Percentiles rank a stretch among this genome's conserved stretches.
Evolutionary conservation across 2,113 vertebrate species (phyloP).

Genomic region (Formicarius rufipectus): DNA sequence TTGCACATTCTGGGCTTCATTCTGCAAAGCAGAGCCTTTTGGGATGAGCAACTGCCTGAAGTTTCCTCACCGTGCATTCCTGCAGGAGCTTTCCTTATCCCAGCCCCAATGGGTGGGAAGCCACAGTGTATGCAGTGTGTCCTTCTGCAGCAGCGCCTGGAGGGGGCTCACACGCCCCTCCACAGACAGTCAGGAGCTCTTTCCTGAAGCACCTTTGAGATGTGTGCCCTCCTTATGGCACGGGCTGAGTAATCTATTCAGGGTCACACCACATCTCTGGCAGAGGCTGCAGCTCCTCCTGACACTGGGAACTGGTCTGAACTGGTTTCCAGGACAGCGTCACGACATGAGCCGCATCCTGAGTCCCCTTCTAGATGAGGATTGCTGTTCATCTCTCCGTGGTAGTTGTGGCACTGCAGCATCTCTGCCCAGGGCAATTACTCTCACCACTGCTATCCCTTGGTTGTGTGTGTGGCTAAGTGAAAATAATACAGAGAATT

Average conservation of each 20-base stretch:
- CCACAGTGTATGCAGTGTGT: not conserved
- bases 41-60: constrained; percentile 20
- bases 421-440: not conserved
- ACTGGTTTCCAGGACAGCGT: not conserved
- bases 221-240: not conserved
- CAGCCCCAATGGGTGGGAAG: not conserved
- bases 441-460: not conserved
- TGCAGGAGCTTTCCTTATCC: constrained; percentile 2
- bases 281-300: not conserved
- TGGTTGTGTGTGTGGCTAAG: not conserved
- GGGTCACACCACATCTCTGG: not conserved
- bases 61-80: not conserved
- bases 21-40: constrained; percentile 12
- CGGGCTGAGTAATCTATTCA: constrained; percentile 13
- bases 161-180: not conserved
- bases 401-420: not conserved
- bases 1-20: not conserved
- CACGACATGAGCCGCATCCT: not conserved
- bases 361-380: not conserved
- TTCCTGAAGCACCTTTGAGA: constrained; percentile 14
- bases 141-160: not conserved
- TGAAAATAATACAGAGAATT: not conserved
- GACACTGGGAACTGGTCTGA: not conserved
- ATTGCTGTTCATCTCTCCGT: not conserved
- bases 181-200: constrained; percentile 14